These are phyloP conservation scores for Eleutherodactylus coqui DNA, from an alignment of 2,797 vertebrate species.

Conservation along the genomic window DNA sequence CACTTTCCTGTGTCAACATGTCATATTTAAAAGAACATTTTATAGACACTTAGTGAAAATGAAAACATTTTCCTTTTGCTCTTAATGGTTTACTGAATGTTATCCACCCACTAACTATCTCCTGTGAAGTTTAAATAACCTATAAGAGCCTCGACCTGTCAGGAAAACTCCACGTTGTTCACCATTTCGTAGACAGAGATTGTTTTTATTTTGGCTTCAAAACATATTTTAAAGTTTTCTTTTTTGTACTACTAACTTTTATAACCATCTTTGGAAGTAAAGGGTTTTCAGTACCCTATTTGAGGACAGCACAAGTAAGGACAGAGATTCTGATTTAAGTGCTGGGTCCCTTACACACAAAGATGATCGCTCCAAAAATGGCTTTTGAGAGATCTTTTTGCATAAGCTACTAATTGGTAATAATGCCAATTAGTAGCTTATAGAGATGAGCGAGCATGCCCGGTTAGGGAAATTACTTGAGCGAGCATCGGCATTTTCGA, in stretches of 20 bases:
- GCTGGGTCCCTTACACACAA: too few species aligned
- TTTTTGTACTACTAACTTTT: neutral
- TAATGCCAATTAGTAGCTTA: too few species aligned
- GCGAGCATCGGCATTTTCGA: too few species aligned
- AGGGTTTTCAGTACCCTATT: too few species aligned
- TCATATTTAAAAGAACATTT: conserved; percentile 36
- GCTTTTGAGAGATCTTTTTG: too few species aligned
- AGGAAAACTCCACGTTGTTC: neutral
- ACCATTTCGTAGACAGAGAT: neutral
- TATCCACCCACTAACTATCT: conserved; percentile 32
- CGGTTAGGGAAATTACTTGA: too few species aligned
- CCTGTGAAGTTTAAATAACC: conserved; percentile 20
- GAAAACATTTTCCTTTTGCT: conserved; percentile 41
- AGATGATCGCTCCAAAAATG: too few species aligned
- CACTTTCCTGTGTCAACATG: conserved; percentile 34
- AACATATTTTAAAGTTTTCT: neutral
- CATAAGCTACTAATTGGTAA: too few species aligned
- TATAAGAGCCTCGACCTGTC: conserved; percentile 22
- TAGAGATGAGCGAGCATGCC: too few species aligned
- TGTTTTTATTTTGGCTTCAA: neutral
- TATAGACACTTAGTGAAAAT: conserved; percentile 26
- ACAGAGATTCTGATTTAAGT: too few species aligned
- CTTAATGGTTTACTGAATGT: conserved; percentile 32
- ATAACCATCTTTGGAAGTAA: neutral
- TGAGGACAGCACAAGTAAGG: too few species aligned